Evolutionary conservation across 2,888 invertebrate species (phyloP).

Genomic region (Hirudinaria manillensis): DNA sequence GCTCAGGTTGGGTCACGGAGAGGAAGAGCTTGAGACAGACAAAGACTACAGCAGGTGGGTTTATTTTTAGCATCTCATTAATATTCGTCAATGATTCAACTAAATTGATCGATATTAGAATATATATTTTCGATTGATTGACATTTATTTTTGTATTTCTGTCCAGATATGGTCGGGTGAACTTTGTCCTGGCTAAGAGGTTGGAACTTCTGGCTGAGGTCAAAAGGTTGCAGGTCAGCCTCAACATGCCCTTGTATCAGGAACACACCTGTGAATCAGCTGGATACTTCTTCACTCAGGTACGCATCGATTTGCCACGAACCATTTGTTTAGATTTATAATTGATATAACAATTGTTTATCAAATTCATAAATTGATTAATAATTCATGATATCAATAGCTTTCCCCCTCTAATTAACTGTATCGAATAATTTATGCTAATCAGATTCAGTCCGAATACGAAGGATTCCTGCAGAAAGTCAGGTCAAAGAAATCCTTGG

Average conservation of each 20-base stretch:
- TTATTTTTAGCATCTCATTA: background rate
- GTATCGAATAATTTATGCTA: background rate
- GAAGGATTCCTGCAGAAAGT: slow-evolving; percentile 71
- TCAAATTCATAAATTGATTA: no score
- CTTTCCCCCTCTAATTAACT: no score
- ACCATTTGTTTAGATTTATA: background rate
- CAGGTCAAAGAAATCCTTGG: slow-evolving; percentile 55
- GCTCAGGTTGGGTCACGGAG: slow-evolving; percentile 94
- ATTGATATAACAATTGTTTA: background rate
- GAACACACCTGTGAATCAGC: slow-evolving; percentile 94
- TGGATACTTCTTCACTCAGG: slow-evolving; percentile 89
- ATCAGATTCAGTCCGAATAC: slow-evolving; percentile 76
- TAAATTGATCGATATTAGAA: background rate
- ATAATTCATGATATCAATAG: no score
- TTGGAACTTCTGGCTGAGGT: slow-evolving; percentile 81
- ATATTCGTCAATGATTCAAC: background rate
- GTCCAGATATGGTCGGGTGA: slow-evolving; percentile 85
- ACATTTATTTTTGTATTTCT: background rate
- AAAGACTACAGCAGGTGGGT: slow-evolving; percentile 87
- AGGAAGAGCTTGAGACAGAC: slow-evolving; percentile 94
- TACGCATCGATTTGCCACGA: slow-evolving; percentile 36
- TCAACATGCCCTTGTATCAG: slow-evolving; percentile 59
- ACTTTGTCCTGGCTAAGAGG: slow-evolving; percentile 90
- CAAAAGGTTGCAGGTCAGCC: slow-evolving; percentile 75
- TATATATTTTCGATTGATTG: background rate